A percentile compares a stretch with the other conserved stretches of the same genome.
Evolutionary conservation across 2,113 vertebrate genomes (phyloP).

Genomic region (Capreolus pygargus): DNA sequence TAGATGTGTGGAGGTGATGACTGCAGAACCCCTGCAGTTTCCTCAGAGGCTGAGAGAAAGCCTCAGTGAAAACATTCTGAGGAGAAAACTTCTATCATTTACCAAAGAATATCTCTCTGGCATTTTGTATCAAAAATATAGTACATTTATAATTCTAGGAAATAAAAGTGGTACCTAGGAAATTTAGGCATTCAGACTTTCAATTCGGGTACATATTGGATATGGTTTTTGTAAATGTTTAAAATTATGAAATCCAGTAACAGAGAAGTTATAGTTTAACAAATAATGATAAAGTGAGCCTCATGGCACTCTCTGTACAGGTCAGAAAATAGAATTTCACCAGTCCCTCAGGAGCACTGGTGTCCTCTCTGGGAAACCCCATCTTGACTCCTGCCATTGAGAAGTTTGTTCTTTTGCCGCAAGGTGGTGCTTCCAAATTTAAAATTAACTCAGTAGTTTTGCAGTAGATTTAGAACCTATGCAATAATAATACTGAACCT

Average conservation of each 20-base stretch:
- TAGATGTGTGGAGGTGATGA: background rate
- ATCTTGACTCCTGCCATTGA: background rate
- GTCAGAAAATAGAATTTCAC: background rate
- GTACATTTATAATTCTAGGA: background rate
- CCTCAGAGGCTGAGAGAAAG: background rate
- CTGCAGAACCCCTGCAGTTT: background rate
- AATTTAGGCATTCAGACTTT: background rate
- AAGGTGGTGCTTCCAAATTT: conserved; percentile 19
- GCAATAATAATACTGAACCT: background rate
- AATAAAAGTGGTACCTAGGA: background rate
- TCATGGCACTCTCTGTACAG: background rate
- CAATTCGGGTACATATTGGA: background rate
- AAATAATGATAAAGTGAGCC: background rate
- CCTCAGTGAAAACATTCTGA: background rate
- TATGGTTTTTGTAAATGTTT: background rate
- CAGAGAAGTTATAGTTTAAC: background rate
- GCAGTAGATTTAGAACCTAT: background rate
- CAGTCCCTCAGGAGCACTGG: background rate
- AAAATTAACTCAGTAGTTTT: background rate
- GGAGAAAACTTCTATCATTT: background rate
- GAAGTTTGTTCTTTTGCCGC: background rate
- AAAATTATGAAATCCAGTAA: background rate
- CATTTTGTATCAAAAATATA: background rate
- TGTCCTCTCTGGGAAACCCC: background rate
- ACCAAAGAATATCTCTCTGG: background rate